These are phyloP conservation scores for Tolmerus cingulatus DNA, from an alignment of 2,888 invertebrate species.

Conservation along the genomic window DNA sequence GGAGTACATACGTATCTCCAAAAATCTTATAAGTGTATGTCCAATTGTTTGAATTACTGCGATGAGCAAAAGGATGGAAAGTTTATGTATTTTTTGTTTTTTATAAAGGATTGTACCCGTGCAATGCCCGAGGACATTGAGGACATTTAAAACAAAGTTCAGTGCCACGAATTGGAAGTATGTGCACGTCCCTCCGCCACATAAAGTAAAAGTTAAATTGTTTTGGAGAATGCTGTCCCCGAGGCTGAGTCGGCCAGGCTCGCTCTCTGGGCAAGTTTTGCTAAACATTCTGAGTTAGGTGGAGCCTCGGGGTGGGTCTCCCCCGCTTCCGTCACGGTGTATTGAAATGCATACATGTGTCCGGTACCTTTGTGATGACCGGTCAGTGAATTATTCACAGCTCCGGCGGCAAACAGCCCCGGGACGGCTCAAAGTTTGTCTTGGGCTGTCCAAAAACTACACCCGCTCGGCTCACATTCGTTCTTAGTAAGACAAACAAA, in stretches of 20 bases:
- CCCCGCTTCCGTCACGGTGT: neutral
- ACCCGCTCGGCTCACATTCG: neutral
- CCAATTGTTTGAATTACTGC: neutral
- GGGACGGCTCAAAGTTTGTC: neutral
- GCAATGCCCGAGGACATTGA: neutral
- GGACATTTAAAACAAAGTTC: neutral
- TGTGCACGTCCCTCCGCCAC: neutral
- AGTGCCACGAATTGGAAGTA: neutral
- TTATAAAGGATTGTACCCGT: neutral
- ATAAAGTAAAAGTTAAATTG: neutral
- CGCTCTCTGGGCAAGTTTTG: neutral
- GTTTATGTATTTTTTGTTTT: neutral
- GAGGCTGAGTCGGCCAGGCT: neutral
- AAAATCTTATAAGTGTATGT: neutral
- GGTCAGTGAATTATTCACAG: neutral
- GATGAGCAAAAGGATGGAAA: neutral
- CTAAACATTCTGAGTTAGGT: neutral
- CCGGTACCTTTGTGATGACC: neutral
- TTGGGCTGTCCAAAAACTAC: neutral
- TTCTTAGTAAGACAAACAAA: neutral
- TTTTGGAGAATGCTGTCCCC: neutral
- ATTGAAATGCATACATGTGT: neutral
- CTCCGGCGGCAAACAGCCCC: neutral
- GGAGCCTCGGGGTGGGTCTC: too few relatives aligned
- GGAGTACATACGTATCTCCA: neutral